Evolutionary conservation across 2,888 invertebrate species (phyloP).

Genomic region (Oscheius sp.): DNA sequence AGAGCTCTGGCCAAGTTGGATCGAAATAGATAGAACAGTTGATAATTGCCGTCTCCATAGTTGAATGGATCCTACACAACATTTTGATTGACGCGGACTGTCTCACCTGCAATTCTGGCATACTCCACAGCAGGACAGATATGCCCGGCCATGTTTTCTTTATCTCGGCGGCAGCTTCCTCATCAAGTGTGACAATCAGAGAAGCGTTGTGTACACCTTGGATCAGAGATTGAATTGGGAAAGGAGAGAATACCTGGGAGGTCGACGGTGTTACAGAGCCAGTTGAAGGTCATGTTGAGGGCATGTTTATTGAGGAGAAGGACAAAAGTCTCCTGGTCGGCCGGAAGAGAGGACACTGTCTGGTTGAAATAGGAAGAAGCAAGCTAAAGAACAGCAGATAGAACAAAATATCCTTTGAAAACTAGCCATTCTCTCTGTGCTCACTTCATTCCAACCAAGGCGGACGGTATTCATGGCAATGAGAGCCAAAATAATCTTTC

Average conservation of each 20-base stretch:
- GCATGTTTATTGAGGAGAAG: conserved; percentile 69
- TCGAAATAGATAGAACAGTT: conserved; percentile 70
- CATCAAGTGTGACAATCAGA: conserved; percentile 65
- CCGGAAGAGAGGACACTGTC: conserved; percentile 31
- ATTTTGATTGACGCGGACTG: background rate
- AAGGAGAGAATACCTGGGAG: conserved; percentile 46
- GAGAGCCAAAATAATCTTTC: conserved; percentile 64
- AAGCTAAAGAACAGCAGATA: background rate
- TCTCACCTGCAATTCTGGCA: conserved; percentile 58
- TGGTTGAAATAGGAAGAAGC: background rate
- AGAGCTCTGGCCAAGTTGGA: conserved; percentile 65
- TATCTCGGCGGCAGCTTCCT: conserved; percentile 33
- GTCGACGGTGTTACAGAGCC: conserved; percentile 68
- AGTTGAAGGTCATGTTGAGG: conserved; percentile 71
- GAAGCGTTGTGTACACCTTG: conserved; percentile 63
- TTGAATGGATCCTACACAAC: conserved; percentile 63
- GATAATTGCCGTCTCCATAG: conserved; percentile 72
- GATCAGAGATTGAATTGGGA: background rate
- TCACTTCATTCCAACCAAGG: conserved; percentile 52
- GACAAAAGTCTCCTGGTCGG: conserved; percentile 49
- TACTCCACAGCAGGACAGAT: conserved; percentile 50
- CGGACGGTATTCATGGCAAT: conserved; percentile 62
- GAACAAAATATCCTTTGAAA: too few relatives aligned
- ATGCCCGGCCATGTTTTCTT: conserved; percentile 58
- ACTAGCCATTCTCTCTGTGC: conserved; percentile 57